Base-by-base conservation (phyloP, 2,888 invertebrate species). In the Thereva unica region DNA sequence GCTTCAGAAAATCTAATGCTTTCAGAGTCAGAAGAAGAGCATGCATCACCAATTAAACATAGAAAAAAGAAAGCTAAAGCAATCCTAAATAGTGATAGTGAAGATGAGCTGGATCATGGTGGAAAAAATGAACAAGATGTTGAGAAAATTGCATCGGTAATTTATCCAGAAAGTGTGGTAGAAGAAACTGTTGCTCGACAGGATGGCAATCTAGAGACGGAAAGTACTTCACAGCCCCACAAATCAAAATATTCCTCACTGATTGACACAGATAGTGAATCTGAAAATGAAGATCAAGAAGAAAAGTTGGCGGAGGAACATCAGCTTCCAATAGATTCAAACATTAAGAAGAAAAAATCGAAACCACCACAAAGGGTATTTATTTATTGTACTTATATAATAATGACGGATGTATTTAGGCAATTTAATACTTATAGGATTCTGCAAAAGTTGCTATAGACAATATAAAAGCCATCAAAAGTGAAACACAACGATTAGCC, bases 401-500 rank as follows among this genome's bases (percentile, higher is more conserved):
- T 47, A 47, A 10, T 35, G 6, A 5, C 34, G 6, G 4, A 23
- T 9, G 9, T 35, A 52, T 52, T 23, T 52, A 3, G 9, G 5
- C 9, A 3, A 34, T 44, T 10, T 44, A 44, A 35, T 4, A 34
- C 45, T 35, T 73, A 8, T 73, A 88, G 87, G 86, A 87, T 80
- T 86, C 89, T 9, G 86, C 86, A 9, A 88, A 87, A 76, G 84
- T 86, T 76, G 88, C 89, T 40, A 83, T 86, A 74, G 85, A 88
- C 73, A 88, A 89, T 68, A 87, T 89, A 83, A 86, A 87, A 72
- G 86, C 89, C 74, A 91, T 95, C 70, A 88, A 89, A 75, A 92
- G 93, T 78, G 93, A 93, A 79, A 90, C 91, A 0, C 93, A 95
- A 78, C 83, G 93, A 65, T 84, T 92, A 82, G 77, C 92, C 7